These are phyloP conservation scores for Cerceris ruficornis DNA, from an alignment of 2,888 invertebrate genomes.

Conservation along the genomic window DNA sequence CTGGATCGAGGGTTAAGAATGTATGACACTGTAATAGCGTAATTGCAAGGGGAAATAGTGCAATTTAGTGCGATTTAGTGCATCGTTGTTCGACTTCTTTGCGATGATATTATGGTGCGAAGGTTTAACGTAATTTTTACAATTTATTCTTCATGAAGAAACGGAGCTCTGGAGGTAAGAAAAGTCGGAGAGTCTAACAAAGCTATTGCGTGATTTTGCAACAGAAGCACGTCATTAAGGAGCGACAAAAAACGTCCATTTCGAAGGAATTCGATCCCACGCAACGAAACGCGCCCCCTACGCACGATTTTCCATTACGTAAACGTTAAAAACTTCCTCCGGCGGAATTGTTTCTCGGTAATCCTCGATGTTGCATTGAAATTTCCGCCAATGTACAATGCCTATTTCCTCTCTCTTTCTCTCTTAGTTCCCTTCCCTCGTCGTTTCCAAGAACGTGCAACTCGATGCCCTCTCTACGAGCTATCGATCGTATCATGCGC, in stretches of 20 bases:
- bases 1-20: too few relatives aligned
- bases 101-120: too few relatives aligned
- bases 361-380: background rate
- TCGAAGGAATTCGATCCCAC: conserved; percentile 41
- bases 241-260: background rate
- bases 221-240: background rate
- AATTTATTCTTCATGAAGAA: too few relatives aligned
- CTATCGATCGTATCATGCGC: conserved; percentile 18
- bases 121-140: too few relatives aligned
- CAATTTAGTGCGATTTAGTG: too few relatives aligned
- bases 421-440: background rate
- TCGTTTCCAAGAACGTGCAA: background rate
- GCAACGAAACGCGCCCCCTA: conserved; percentile 38
- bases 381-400: background rate
- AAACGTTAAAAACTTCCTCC: conserved; percentile 39
- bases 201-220: background rate
- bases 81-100: too few relatives aligned
- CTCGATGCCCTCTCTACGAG: conserved; percentile 9
- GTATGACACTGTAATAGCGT: too few relatives aligned
- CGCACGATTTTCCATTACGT: conserved; percentile 46
- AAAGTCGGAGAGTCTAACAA: too few relatives aligned
- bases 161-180: too few relatives aligned
- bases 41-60: too few relatives aligned
- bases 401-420: background rate
- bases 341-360: conserved; percentile 26